Base-by-base conservation (phyloP, 1,140 invertebrate species). In the Phymorhynchus buccinoides region DNA sequence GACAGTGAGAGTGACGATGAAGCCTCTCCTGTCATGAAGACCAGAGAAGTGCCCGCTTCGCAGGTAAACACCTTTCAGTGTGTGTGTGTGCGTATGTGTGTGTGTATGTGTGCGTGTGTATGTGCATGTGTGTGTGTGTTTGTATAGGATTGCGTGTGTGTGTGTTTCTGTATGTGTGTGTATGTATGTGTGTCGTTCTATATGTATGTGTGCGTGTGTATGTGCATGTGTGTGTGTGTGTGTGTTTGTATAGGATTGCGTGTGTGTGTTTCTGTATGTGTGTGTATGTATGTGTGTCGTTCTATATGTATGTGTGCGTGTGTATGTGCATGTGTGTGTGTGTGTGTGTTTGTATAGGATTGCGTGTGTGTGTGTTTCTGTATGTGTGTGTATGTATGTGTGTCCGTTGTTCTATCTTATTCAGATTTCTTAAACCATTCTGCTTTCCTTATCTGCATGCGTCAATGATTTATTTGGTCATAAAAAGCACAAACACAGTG, bases 1-100 rank as follows among this genome's bases (percentile, higher is more conserved):
- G 87, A 83, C 66, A 85, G 85, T 83, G 85, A 85, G n/a, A 87
- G 85, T 77, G 87, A 88, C 75, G 85, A 83, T 62, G 87, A 87
- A 14, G 18, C 62, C 30, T 84, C 56, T 22, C 79, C 73, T 52
- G 86, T 87, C 44, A 81, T 87, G 66, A 88, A 85, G 44, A 88
- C 85, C 41, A 79, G 42, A 14, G 87, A 88, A 78, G 86, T 89
- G 32, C 80, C 56, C 22, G 71, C 87, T n/a, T 73, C 84, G 30
- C 66, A 85, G 83, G 88, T 87, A 81, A 80, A 41, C 22, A 37
- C 4, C 27, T 32, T 4, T 2, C 68, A 71, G 1, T 48, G 6
- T 48, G 6, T 22, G 56, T 27, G 22, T 62, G 2, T 3, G 56
- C n/a, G 56, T 27, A 22, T 27, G 56, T 27, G 22, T 27, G 22